Base-by-base conservation (phyloP, 2,888 invertebrate genomes). In the Acleris literana region DNA sequence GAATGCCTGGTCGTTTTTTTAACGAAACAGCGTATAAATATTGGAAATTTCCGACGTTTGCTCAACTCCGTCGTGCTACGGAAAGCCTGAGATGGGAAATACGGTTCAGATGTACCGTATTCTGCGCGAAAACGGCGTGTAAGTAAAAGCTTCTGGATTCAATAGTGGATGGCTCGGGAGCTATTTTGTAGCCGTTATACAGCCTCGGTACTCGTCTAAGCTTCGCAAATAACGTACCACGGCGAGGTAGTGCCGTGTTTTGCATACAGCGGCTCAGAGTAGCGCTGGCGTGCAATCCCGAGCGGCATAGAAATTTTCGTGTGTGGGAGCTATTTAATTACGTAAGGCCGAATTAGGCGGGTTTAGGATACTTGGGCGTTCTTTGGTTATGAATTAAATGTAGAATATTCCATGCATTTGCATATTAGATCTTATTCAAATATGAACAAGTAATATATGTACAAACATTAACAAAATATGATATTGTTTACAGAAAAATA, bases 21-120 rank as follows among this genome's bases (percentile, higher is more conserved):
- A 49, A 20, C 58, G 20, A 49, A 59, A 59, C 33, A 33, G 58
- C 49, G 48, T 29, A 33, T 49, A 59, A 59, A 59, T 59, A 59
- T 33, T 39, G 33, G 58, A 59, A 49, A 33, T 59, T 59, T 9
- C 49, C 33, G 29, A 59, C 18, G 48, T 49, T 33, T 59, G 18
- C 16, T 49, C 16, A 49, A 59, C 49, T 57, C 44, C 16, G n/a
- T 7, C 17, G 46, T 25, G 3, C 25, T 13, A 17, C 13, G 58
- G 58, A 33, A 33, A 49, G 13, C 16, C 49, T 16, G 48, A 48
- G 58, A 46, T 59, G 33, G 58, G 33, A 49, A n/a, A 25, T 17
- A 25, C 22, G 44, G 46, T 46, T 22, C 44, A 20, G 17, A 22
- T 25, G 4, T 22, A 17, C 16, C 22, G 49, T 33, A 59, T 59